Conservation (phyloP, 2,888 invertebrate species). For the Graphium colonna region DNA sequence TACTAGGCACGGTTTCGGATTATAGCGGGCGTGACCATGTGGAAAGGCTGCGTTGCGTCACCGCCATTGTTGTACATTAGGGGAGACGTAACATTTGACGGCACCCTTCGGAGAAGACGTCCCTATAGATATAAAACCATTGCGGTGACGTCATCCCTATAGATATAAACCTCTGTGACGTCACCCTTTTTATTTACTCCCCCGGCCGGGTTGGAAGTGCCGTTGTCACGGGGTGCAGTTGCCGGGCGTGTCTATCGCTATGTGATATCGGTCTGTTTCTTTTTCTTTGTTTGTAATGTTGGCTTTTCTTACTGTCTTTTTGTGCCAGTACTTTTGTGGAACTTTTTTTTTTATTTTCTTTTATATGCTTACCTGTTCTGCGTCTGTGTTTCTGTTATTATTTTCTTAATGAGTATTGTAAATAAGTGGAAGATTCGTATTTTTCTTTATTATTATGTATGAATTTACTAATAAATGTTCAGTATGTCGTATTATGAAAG, state of each 20-base stretch:
- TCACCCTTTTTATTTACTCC: constrained; percentile 26
- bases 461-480: too few species aligned
- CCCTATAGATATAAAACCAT: constrained; percentile 12
- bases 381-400: neutral
- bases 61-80: constrained; percentile 18
- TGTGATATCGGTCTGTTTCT: constrained; percentile 4
- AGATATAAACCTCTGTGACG: constrained; percentile 23
- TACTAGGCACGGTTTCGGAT: constrained; percentile 11
- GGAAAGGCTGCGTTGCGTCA: constrained; percentile 23
- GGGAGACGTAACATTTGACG: constrained; percentile 21
- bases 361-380: too few species aligned
- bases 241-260: neutral
- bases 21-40: constrained; percentile 8
- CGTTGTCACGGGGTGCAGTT: constrained; percentile 18
- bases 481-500: too few species aligned
- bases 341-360: neutral
- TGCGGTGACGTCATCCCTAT: constrained; percentile 27
- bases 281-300: constrained; percentile 7
- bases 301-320: neutral
- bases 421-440: too few species aligned
- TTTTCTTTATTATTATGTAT: too few species aligned
- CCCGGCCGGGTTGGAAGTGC: neutral
- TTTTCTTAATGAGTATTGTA: neutral
- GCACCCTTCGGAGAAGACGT: constrained; percentile 16
- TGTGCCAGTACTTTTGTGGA: neutral